A percentile compares a stretch with the other conserved stretches of the same genome.
These are phyloP conservation scores for Rostratula benghalensis DNA, from an alignment of 2,113 vertebrate genomes.

Conservation along the genomic window DNA sequence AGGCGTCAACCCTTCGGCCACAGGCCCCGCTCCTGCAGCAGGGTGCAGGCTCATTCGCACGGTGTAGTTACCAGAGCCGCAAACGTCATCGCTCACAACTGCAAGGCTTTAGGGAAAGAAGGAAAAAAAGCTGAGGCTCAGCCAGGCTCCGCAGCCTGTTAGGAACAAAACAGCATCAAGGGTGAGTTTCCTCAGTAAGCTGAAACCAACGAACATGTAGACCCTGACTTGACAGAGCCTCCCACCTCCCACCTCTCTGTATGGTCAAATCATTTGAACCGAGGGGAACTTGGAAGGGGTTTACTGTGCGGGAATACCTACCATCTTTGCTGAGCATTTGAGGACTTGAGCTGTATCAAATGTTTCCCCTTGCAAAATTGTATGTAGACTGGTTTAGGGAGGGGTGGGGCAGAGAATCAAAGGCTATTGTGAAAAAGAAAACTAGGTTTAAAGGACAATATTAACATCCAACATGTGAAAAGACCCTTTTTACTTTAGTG, in stretches of 20 bases:
- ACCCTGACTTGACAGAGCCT: neutral
- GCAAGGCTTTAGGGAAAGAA: slow-evolving; percentile 53
- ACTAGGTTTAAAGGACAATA: neutral
- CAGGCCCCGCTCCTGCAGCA: slow-evolving; percentile 1
- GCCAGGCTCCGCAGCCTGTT: neutral
- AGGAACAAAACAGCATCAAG: neutral
- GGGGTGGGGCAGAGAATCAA: neutral
- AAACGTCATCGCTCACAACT: slow-evolving; percentile 71
- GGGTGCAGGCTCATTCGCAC: slow-evolving; percentile 74
- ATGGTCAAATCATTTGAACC: neutral
- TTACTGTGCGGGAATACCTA: neutral
- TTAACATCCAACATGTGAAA: neutral
- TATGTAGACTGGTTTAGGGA: neutral
- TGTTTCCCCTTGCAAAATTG: neutral
- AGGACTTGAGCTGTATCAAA: neutral
- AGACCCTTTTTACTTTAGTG: neutral
- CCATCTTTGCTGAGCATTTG: neutral
- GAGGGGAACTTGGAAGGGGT: neutral
- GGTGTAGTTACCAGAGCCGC: slow-evolving; percentile 75
- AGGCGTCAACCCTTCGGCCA: neutral
- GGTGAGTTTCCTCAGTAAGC: neutral
- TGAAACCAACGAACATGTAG: neutral
- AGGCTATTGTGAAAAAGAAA: neutral
- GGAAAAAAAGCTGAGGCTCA: neutral
- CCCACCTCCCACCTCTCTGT: neutral